Conservation (phyloP, 2,888 invertebrate genomes). For the Macropis europaea region DNA sequence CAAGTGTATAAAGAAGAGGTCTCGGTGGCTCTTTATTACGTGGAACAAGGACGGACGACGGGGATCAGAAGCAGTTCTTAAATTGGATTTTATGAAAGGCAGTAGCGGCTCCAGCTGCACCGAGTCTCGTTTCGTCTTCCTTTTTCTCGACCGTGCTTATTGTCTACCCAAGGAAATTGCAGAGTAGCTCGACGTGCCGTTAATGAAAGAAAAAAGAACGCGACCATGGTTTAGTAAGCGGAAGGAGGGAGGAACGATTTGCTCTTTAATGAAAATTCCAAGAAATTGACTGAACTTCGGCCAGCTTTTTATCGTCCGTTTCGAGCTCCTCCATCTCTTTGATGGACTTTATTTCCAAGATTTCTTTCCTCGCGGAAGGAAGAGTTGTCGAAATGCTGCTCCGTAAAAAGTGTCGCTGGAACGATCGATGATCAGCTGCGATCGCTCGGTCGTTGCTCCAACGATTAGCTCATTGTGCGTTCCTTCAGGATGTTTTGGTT, state of each 20-base stretch:
- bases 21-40: slow-evolving; percentile 48
- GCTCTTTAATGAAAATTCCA: slow-evolving; percentile 53
- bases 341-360: slow-evolving; percentile 33
- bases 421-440: not conserved
- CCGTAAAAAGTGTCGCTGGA: not conserved
- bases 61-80: slow-evolving; percentile 60
- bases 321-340: slow-evolving; percentile 12
- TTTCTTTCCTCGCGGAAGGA: slow-evolving; percentile 4
- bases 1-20: slow-evolving; percentile 38
- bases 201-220: slow-evolving; percentile 47
- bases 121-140: slow-evolving; percentile 30
- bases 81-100: slow-evolving; percentile 65
- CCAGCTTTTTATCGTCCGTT: slow-evolving; percentile 40
- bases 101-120: slow-evolving; percentile 23
- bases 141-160: slow-evolving; percentile 47
- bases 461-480: not conserved
- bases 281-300: slow-evolving; percentile 48
- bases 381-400: not conserved
- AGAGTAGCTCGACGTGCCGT: slow-evolving; percentile 50
- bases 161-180: slow-evolving; percentile 58
- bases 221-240: slow-evolving; percentile 13
- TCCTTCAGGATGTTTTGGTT: too few species aligned
- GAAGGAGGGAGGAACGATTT: slow-evolving; percentile 41
- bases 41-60: slow-evolving; percentile 47
- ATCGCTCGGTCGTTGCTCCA: not conserved